A percentile compares a stretch with the other conserved stretches of the same genome.
Conservation (phyloP, 2,113 vertebrate species). For the Chloropsis cyanopogon region DNA sequence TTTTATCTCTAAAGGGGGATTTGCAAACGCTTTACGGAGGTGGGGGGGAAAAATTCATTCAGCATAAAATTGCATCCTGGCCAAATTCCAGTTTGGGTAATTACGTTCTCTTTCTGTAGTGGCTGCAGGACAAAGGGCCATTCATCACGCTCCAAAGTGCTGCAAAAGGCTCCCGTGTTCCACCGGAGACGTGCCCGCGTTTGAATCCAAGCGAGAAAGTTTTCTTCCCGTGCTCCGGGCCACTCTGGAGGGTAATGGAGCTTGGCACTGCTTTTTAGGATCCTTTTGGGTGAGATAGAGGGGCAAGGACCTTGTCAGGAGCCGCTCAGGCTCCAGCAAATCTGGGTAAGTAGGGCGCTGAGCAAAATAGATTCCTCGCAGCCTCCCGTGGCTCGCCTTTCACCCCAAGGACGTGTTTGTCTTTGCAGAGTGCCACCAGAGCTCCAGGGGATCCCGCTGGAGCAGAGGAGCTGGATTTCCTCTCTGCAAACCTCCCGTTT, state of each 20-base stretch:
- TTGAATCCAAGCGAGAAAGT: constrained; percentile 12
- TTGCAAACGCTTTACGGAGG: constrained; percentile 36
- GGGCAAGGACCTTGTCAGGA: background rate
- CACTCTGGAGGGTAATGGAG: background rate
- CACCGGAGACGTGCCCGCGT: background rate
- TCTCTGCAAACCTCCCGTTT: background rate
- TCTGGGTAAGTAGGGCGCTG: constrained; percentile 27
- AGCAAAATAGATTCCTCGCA: background rate
- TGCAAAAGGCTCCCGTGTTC: constrained; percentile 47
- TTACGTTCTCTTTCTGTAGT: constrained; percentile 52
- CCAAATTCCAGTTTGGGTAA: constrained; percentile 56
- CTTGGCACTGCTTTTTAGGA: constrained; percentile 18
- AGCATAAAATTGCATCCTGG: constrained; percentile 53
- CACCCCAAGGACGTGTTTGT: background rate
- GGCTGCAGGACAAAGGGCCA: constrained; percentile 56
- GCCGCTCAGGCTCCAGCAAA: background rate
- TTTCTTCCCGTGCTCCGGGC: background rate
- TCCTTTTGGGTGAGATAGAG: constrained; percentile 29
- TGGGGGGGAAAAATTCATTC: background rate
- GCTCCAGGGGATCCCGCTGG: background rate
- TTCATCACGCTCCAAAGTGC: constrained; percentile 57
- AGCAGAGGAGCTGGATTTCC: background rate
- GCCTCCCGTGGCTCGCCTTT: background rate
- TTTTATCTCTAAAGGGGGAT: constrained; percentile 61
- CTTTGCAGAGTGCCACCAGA: background rate